Percentiles rank a stretch among this genome's conserved stretches.
These are phyloP conservation scores for Montipora cactus DNA, from an alignment of 64 coral and sea anemone species.

Conservation along the genomic window DNA sequence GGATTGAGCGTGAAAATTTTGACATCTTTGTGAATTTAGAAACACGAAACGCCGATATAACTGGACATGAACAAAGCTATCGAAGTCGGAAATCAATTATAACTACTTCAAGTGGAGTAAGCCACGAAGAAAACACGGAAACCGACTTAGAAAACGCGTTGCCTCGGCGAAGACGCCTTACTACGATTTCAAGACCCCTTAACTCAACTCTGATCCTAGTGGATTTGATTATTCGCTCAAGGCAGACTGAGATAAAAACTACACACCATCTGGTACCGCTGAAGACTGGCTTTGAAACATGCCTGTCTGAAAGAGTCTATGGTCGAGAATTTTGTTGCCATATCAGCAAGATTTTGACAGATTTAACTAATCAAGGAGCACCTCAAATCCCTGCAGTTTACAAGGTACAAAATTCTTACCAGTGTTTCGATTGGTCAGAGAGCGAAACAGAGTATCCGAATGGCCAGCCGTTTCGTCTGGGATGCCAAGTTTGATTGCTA, in stretches of 20 bases:
- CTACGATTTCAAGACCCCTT: not conserved
- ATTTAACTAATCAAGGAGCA: conserved; percentile 57
- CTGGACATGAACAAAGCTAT: not conserved
- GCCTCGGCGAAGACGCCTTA: not conserved
- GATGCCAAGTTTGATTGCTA: conserved; percentile 80
- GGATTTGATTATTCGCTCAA: not conserved
- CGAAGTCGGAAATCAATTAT: not conserved
- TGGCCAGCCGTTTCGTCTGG: conserved; percentile 81
- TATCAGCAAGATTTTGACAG: conserved; percentile 60
- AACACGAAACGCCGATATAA: not conserved
- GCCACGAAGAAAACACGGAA: not conserved
- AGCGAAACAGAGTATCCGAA: conserved; percentile 36
- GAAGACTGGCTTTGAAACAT: conserved; percentile 50
- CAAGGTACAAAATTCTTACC: conserved; percentile 74
- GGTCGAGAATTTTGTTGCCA: conserved; percentile 47
- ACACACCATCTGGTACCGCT: conserved; percentile 69
- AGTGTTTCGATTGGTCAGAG: conserved; percentile 75
- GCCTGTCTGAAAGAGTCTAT: conserved; percentile 41
- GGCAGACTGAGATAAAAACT: not conserved
- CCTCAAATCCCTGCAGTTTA: conserved; percentile 76
- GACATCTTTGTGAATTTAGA: not conserved
- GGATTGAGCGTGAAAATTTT: not conserved
- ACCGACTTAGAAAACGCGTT: not conserved
- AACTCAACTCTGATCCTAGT: not conserved
- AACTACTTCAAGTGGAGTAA: not conserved